Conservation (phyloP, 2,113 vertebrate genomes). For the Caretta caretta region DNA sequence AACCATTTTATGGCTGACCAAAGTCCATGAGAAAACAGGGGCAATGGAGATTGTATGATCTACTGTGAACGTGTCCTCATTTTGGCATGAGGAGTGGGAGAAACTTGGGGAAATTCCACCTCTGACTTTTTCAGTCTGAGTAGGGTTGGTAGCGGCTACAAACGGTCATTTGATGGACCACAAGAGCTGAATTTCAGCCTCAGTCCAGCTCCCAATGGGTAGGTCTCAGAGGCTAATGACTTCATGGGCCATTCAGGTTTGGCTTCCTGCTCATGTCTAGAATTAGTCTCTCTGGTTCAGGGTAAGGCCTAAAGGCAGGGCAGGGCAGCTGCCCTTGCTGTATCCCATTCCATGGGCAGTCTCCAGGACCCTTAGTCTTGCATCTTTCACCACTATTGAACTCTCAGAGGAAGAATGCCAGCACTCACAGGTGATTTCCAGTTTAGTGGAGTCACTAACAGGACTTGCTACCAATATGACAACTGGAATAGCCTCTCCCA, state of each 20-base stretch:
- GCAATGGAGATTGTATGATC: background rate
- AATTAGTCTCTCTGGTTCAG: background rate
- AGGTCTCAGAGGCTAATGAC: too few species aligned
- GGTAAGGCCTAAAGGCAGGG: background rate
- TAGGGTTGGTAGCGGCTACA: background rate
- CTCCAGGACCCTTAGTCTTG: background rate
- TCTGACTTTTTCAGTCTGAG: background rate
- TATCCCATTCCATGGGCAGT: background rate
- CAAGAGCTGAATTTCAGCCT: background rate
- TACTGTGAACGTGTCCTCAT: background rate
- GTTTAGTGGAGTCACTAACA: too few species aligned
- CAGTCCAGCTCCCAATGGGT: background rate
- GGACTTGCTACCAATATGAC: background rate
- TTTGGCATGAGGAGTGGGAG: background rate
- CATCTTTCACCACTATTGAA: background rate
- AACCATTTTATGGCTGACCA: slow-evolving; percentile 57
- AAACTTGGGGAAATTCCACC: background rate
- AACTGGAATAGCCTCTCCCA: background rate
- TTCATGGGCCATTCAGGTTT: background rate
- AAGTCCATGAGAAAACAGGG: background rate
- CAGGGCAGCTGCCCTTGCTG: background rate
- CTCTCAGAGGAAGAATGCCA: background rate
- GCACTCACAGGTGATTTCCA: background rate
- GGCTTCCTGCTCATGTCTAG: background rate
- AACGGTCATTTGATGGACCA: too few species aligned